These are phyloP conservation scores for Amphipyra tragopoginis DNA, from an alignment of 2,888 invertebrate genomes.

Conservation along the genomic window DNA sequence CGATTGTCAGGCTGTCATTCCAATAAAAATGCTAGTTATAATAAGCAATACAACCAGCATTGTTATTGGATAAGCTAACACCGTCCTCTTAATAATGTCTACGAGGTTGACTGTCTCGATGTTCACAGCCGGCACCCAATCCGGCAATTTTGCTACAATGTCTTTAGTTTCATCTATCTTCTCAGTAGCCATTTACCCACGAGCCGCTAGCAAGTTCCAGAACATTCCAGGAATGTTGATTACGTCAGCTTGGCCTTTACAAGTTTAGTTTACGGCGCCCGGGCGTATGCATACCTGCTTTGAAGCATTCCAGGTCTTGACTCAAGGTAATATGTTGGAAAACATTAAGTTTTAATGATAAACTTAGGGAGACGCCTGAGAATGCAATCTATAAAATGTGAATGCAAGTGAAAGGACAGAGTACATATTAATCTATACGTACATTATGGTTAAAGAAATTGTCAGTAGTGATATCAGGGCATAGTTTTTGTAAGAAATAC, in stretches of 20 bases:
- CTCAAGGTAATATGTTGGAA: constrained; percentile 4
- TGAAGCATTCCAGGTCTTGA: constrained; percentile 24
- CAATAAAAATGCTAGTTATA: too few species aligned
- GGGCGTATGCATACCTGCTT: constrained; percentile 39
- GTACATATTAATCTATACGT: too few species aligned
- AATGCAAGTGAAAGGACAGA: too few species aligned
- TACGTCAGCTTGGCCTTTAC: constrained; percentile 30
- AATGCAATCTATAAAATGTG: constrained; percentile 11
- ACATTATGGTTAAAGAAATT: too few species aligned
- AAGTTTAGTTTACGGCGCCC: constrained; percentile 19
- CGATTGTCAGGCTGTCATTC: too few species aligned
- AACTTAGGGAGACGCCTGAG: constrained; percentile 18
- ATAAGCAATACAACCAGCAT: too few species aligned
- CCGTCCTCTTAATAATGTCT: too few species aligned
- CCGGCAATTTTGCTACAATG: background rate
- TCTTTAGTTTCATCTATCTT: background rate
- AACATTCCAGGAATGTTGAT: constrained; percentile 39
- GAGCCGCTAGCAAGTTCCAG: constrained; percentile 23
- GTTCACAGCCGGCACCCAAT: background rate
- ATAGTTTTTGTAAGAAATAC: too few species aligned
- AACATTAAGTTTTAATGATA: constrained; percentile 13
- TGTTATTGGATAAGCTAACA: too few species aligned
- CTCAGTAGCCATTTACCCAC: background rate
- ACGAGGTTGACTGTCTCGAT: too few species aligned
- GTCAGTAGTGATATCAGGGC: too few species aligned